Conservation (phyloP, 2,797 vertebrate species). For the Setipinna tenuifilis region DNA sequence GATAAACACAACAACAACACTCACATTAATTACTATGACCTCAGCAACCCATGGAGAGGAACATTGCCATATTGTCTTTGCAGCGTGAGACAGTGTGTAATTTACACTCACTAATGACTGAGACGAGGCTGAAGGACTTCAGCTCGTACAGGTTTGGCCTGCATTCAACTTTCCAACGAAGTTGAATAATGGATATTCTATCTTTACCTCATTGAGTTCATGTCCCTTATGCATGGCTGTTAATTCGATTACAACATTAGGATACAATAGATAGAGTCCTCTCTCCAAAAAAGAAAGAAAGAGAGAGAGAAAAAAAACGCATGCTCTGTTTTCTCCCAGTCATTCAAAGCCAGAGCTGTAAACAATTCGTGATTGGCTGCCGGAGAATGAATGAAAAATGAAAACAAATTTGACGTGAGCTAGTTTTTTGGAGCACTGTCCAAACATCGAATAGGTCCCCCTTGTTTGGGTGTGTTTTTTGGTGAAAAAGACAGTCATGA, state of each 20-base stretch:
- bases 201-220: conserved; percentile 74
- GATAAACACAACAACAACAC: conserved; percentile 72
- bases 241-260: conserved; percentile 73
- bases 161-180: conserved; percentile 69
- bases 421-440: conserved; percentile 47
- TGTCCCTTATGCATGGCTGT: conserved; percentile 68
- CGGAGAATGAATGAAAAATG: conserved; percentile 64
- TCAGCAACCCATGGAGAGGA: conserved; percentile 73
- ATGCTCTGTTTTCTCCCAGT: conserved; percentile 62
- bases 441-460: conserved; percentile 51
- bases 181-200: conserved; percentile 73
- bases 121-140: conserved; percentile 72
- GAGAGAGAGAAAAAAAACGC: conserved; percentile 33
- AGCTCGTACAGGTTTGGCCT: conserved; percentile 74
- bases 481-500: conserved; percentile 62
- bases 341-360: conserved; percentile 58
- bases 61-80: conserved; percentile 82
- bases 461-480: conserved; percentile 41
- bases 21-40: conserved; percentile 78
- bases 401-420: conserved; percentile 63
- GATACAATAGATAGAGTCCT: background rate
- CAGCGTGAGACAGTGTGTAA: conserved; percentile 79
- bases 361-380: conserved; percentile 66
- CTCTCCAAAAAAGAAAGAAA: conserved; percentile 33
- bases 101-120: conserved; percentile 80